These are phyloP conservation scores for Sminthurinus aureus DNA, from an alignment of 2,888 invertebrate genomes.

Conservation along the genomic window DNA sequence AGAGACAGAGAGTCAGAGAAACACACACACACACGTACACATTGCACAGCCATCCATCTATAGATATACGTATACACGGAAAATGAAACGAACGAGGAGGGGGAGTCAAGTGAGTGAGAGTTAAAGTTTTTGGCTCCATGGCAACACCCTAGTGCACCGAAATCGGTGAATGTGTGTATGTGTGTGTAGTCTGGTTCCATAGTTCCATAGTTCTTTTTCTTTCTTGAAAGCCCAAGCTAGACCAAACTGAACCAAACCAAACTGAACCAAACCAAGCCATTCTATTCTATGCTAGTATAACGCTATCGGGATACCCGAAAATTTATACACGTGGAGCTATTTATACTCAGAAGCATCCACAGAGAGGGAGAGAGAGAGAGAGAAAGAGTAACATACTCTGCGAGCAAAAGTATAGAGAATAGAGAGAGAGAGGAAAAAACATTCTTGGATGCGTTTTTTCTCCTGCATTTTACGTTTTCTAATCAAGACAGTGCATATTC, in stretches of 20 bases:
- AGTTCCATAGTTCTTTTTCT: constrained; percentile 15
- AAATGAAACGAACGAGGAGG: constrained; percentile 29
- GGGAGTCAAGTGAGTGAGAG: constrained; percentile 39
- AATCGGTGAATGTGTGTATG: constrained; percentile 14
- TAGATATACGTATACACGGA: neutral
- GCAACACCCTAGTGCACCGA: constrained; percentile 46
- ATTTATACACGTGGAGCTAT: constrained; percentile 45
- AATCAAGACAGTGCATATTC: constrained; percentile 19
- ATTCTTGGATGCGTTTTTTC: constrained; percentile 37
- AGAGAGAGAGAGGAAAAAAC: constrained; percentile 25
- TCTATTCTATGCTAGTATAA: neutral
- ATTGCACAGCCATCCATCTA: neutral
- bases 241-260: neutral
- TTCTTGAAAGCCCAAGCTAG: neutral
- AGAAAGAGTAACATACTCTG: neutral
- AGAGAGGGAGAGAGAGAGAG: constrained; percentile 13
- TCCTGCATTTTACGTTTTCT: constrained; percentile 20
- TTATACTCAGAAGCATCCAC: constrained; percentile 34
- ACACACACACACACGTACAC: neutral
- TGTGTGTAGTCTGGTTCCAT: constrained; percentile 23
- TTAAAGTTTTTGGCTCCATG: constrained; percentile 36
- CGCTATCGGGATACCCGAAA: constrained; percentile 34
- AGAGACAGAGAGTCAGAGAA: too few relatives aligned
- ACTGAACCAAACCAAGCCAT: neutral
- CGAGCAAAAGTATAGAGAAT: constrained; percentile 1